These are phyloP conservation scores for Spodoptera frugiperda DNA, from an alignment of 1,140 invertebrate species.

Conservation along the genomic window DNA sequence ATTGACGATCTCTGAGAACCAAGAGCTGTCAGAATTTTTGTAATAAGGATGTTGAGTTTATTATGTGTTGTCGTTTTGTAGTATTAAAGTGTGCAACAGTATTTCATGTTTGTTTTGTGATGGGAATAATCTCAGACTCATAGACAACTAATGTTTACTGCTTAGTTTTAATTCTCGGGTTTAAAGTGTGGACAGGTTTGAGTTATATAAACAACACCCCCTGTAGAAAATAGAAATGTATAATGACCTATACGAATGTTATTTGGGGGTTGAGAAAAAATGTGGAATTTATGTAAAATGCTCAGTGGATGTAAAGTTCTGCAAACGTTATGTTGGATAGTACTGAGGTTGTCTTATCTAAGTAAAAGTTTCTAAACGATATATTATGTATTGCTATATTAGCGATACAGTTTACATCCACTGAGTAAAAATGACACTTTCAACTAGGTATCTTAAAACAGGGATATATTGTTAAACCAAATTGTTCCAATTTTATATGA, in stretches of 20 bases:
- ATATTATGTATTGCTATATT: slow-evolving; percentile 3
- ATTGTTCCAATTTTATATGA: slow-evolving; percentile 27
- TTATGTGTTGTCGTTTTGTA: slow-evolving; percentile 20
- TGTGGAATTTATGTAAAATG: background rate
- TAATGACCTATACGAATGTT: background rate
- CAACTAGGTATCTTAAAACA: slow-evolving; percentile 43
- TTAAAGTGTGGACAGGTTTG: slow-evolving; percentile 5
- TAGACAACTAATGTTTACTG: slow-evolving; percentile 7
- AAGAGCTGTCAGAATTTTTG: slow-evolving; percentile 17
- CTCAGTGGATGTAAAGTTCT: slow-evolving; percentile 14
- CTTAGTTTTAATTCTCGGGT: slow-evolving; percentile 17
- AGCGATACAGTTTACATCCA: background rate
- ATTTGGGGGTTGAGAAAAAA: slow-evolving; percentile 9
- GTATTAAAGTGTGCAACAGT: slow-evolving; percentile 30
- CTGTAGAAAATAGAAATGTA: background rate
- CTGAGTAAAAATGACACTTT: slow-evolving; percentile 24
- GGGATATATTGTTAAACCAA: slow-evolving; percentile 41
- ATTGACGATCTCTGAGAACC: slow-evolving; percentile 6
- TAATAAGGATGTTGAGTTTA: slow-evolving; percentile 22
- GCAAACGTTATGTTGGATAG: background rate
- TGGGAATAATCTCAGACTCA: slow-evolving; percentile 18
- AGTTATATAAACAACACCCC: background rate
- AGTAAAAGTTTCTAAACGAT: slow-evolving; percentile 1
- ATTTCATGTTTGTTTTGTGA: slow-evolving; percentile 37
- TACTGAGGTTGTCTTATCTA: slow-evolving; percentile 5